These are phyloP conservation scores for Antheraea mylitta DNA, from an alignment of 1,140 invertebrate species.

Conservation along the genomic window DNA sequence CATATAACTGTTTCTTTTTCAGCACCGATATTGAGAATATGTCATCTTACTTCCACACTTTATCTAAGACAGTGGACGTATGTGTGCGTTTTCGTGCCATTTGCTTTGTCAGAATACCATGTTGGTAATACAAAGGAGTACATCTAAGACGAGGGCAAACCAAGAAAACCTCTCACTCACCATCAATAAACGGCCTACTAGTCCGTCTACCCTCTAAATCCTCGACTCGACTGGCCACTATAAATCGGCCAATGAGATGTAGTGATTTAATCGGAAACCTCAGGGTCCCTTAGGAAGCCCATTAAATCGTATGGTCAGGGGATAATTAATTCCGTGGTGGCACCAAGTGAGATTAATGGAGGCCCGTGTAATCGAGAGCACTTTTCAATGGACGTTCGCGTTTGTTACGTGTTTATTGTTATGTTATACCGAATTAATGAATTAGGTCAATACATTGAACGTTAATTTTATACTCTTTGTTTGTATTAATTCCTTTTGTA, in stretches of 20 bases:
- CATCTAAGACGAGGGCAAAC: too few species aligned
- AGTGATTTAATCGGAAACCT: slow-evolving; percentile 78
- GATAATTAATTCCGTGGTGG: slow-evolving; percentile 76
- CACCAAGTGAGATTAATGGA: slow-evolving; percentile 74
- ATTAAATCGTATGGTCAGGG: slow-evolving; percentile 78
- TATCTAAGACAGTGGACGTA: too few species aligned
- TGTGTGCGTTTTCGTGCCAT: too few species aligned
- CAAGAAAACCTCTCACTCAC: background rate
- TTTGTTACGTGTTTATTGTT: slow-evolving; percentile 47
- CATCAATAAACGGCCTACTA: background rate
- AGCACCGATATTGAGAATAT: too few species aligned
- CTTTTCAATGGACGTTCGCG: slow-evolving; percentile 56
- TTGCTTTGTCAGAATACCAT: too few species aligned
- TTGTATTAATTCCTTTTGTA: too few species aligned
- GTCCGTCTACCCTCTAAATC: background rate
- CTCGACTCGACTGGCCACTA: slow-evolving; percentile 45
- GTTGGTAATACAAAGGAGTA: too few species aligned
- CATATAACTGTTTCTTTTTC: too few species aligned
- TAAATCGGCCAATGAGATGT: slow-evolving; percentile 76
- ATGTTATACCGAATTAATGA: slow-evolving; percentile 29
- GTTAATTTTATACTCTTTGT: too few species aligned
- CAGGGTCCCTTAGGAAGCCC: slow-evolving; percentile 71
- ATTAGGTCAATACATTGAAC: background rate
- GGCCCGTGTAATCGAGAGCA: slow-evolving; percentile 54
- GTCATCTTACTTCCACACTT: too few species aligned